Evolutionary conservation across 2,797 vertebrate species (phyloP).

Genomic region (Poeciliopsis infans): DNA sequence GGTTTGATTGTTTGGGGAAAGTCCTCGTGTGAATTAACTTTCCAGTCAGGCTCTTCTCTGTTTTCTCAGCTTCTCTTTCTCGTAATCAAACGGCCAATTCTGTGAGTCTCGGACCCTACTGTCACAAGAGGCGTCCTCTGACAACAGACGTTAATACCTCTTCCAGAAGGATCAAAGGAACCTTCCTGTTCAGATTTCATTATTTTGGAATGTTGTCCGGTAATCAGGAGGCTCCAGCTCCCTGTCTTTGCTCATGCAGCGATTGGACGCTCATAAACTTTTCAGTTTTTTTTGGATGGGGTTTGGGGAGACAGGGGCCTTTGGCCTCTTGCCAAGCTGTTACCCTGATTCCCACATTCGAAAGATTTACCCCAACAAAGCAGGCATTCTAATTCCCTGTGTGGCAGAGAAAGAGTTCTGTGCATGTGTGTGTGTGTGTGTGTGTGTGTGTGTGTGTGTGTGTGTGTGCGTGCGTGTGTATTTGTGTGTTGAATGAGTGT

Average conservation of each 20-base stretch:
- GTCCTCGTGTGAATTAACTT: conserved; percentile 13
- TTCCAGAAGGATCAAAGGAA: conserved; percentile 17
- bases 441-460: too few relatives aligned
- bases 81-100: conserved; percentile 23
- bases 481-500: conserved; percentile 5
- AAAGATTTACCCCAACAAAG: conserved; percentile 53
- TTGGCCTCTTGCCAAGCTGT: conserved; percentile 41
- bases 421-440: not conserved
- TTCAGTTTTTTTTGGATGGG: not conserved
- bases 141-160: conserved; percentile 11
- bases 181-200: conserved; percentile 9
- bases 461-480: too few relatives aligned
- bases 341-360: conserved; percentile 56
- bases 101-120: not conserved
- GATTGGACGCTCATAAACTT: not conserved
- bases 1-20: not conserved
- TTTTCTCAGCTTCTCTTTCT: conserved; percentile 24
- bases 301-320: not conserved
- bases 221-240: not conserved
- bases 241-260: conserved; percentile 9
- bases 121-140: not conserved
- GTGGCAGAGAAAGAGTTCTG: conserved; percentile 36
- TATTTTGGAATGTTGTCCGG: not conserved
- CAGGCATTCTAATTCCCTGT: conserved; percentile 46
- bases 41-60: conserved; percentile 35